phyloP scores from a whole-genome alignment of 2,113 vertebrate species.

The Elachura formosa region DNA sequence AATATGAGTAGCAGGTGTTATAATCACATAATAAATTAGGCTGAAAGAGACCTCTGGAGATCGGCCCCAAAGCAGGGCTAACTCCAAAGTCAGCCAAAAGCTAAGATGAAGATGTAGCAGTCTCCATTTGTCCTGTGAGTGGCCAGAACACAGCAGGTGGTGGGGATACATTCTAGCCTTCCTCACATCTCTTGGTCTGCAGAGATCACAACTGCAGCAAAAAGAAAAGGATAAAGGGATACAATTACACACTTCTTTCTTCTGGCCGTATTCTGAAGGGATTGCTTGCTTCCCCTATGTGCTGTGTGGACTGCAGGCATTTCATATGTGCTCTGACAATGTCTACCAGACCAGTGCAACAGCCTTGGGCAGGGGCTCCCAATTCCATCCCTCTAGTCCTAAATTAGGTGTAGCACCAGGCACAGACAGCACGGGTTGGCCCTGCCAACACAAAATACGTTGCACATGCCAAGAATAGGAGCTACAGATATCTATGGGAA shows the following conservation, averaged over 20 bases:
- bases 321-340: background rate
- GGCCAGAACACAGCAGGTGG: background rate
- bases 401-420: background rate
- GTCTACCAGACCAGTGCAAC: background rate
- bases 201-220: accelerated
- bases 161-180: background rate
- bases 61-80: background rate
- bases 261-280: background rate
- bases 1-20: background rate
- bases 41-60: background rate
- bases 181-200: background rate
- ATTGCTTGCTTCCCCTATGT: background rate
- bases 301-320: background rate
- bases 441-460: background rate
- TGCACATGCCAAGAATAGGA: background rate
- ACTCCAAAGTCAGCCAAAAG: background rate
- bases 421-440: background rate
- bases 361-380: background rate
- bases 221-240: background rate
- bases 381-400: background rate
- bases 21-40: background rate
- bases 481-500: background rate
- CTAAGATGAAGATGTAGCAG: background rate
- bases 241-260: background rate
- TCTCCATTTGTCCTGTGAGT: background rate